phyloP scores from a whole-genome alignment of 2,797 vertebrate species.

The Melanotaenia maccullochi region DNA sequence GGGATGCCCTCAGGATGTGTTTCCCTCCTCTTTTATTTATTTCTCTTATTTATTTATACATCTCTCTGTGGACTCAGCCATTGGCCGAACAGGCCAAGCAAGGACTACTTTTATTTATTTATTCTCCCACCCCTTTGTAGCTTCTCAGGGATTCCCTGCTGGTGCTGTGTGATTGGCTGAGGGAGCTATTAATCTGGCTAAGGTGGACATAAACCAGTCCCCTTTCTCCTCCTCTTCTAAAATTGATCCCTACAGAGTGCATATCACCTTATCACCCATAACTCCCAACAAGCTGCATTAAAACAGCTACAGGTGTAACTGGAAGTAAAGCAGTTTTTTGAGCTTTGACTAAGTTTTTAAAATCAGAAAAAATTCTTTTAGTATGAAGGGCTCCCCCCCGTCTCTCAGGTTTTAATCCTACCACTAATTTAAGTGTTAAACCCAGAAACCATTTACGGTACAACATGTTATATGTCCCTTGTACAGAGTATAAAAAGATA shows the following conservation, averaged over 20 bases:
- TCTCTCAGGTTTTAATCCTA: neutral
- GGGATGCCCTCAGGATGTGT: constrained; percentile 81
- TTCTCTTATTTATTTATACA: constrained; percentile 79
- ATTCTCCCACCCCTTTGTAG: constrained; percentile 7
- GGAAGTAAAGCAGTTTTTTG: neutral
- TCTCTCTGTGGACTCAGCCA: constrained; percentile 63
- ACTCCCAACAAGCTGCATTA: constrained; percentile 7
- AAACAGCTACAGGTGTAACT: constrained; percentile 47
- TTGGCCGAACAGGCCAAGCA: constrained; percentile 61
- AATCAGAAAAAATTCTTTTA: neutral
- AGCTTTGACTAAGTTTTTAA: neutral
- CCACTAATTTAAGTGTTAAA: neutral
- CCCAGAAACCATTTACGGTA: too few relatives aligned
- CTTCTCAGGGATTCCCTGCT: constrained; percentile 77
- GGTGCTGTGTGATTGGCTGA: constrained; percentile 63
- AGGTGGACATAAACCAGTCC: constrained; percentile 46
- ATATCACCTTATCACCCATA: constrained; percentile 36
- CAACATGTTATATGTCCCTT: neutral
- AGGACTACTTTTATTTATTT: constrained; percentile 65
- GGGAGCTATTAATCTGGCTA: constrained; percentile 66
- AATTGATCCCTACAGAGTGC: constrained; percentile 17
- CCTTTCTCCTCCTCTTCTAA: constrained; percentile 4
- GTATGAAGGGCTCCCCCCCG: neutral
- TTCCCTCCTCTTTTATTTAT: constrained; percentile 80
- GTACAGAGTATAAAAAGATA: neutral